These are phyloP conservation scores for Sebastes nivosus DNA, from an alignment of 2,797 vertebrate species.

Conservation along the genomic window DNA sequence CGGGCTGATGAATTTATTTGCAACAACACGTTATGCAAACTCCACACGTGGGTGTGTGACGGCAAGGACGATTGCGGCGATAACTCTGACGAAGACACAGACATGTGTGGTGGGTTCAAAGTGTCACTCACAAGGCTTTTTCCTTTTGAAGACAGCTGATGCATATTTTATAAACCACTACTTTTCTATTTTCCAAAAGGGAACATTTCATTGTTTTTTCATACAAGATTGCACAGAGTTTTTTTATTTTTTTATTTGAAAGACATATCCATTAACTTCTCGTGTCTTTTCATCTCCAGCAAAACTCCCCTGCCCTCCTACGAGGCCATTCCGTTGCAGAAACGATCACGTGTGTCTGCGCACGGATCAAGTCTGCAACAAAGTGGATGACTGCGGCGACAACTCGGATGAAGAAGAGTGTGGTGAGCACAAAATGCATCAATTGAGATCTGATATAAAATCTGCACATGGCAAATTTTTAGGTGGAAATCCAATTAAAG, in stretches of 20 bases:
- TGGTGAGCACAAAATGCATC: constrained; percentile 76
- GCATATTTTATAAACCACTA: constrained; percentile 48
- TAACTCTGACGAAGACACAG: constrained; percentile 94
- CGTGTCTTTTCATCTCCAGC: constrained; percentile 73
- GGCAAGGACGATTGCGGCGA: constrained; percentile 98
- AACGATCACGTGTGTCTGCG: constrained; percentile 94
- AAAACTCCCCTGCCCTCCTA: constrained; percentile 91
- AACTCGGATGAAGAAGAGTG: constrained; percentile 96
- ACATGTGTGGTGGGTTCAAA: constrained; percentile 91
- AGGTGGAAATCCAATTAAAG: not conserved
- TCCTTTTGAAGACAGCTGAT: constrained; percentile 18
- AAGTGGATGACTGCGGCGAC: constrained; percentile 94
- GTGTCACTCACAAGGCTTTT: not conserved
- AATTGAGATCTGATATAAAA: not conserved
- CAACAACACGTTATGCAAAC: constrained; percentile 98
- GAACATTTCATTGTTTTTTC: constrained; percentile 1
- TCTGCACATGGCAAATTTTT: not conserved
- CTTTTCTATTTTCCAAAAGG: not conserved
- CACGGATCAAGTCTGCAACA: constrained; percentile 91
- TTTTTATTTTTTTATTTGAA: constrained; percentile 1
- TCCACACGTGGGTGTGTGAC: constrained; percentile 95
- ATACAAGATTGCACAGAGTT: not conserved
- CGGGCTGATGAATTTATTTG: constrained; percentile 95
- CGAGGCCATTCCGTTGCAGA: constrained; percentile 90
- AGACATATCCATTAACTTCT: constrained; percentile 3